Evolutionary conservation across 2,797 vertebrate species (phyloP), one percentile per base, ranked within the genome.

Genomic region (Poecile montanus): DNA sequence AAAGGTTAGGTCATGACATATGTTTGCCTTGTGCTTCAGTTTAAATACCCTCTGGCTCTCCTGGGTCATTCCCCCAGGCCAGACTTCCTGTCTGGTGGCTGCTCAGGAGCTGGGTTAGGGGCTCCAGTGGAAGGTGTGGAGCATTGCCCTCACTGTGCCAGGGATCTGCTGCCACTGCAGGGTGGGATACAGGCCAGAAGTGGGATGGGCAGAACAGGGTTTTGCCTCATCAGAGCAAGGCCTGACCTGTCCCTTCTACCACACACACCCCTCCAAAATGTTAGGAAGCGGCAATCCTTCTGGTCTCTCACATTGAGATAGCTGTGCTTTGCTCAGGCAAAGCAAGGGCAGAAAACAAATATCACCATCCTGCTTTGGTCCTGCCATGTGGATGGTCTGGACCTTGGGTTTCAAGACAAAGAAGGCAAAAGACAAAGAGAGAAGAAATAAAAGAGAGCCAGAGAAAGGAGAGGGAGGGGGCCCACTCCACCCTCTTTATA

Each of bases 241-340:
- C 4, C 22, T 50, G 36, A 44, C 21, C 32, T 51, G 22, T 5
- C 5, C 21, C 14, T 66, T 36, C 12, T 4, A 5, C 18, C 10
- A 10, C 21, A 8, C 11, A 11, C 4, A 12, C 0, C 0, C 2
- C 7, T n/a, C 14, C 1, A 0, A 51, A n/a, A 16, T 60, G 1
- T 67, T 45, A 53, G 18, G 62, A 67, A 29, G 6, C 27, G 29
- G 8, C 4, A 67, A 27, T 51, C 20, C 27, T 67, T 51, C 22
- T 0, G 1, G 7, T 67, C 38, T 44, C 45, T 58, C 12, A 27
- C 19, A 23, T 1, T 42, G 15, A 45, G 23, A 40, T 14, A 40
- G 11, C 47, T 26, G 17, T 40, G 22, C 6, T 61, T 88, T 54
- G 34, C 26, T 61, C 10, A 54, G 21, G 26, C 21, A 54, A 48